phyloP scores from a whole-genome alignment of 2,888 invertebrate species.

The Dynastes tityus region DNA sequence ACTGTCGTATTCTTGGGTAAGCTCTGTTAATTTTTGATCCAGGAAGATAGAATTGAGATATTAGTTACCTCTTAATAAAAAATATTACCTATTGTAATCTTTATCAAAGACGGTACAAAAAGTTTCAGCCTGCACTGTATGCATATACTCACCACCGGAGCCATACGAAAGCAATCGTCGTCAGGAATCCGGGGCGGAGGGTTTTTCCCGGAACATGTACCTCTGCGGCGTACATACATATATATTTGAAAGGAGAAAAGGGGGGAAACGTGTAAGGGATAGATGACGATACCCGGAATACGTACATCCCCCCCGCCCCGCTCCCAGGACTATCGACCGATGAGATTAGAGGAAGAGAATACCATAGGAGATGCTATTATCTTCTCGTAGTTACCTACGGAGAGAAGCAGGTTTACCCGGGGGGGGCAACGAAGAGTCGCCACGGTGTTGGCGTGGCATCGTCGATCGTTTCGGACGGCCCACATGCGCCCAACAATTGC shows the following conservation, averaged over 20 bases:
- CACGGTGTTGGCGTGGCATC: constrained; percentile 66
- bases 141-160: neutral
- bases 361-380: constrained; percentile 3
- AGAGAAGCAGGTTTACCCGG: neutral
- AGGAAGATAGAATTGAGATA: too few species aligned
- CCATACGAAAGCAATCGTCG: neutral
- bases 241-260: neutral
- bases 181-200: constrained; percentile 3
- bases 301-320: neutral
- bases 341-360: too few species aligned
- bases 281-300: constrained; percentile 5
- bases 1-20: too few species aligned
- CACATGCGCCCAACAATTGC: constrained; percentile 64
- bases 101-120: too few species aligned
- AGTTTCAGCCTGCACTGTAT: neutral
- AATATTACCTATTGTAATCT: too few species aligned
- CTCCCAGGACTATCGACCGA: neutral
- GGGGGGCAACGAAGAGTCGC: constrained; percentile 59
- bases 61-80: too few species aligned
- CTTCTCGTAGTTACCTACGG: neutral
- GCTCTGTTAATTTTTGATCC: too few species aligned
- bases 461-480: constrained; percentile 58
- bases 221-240: too few species aligned
- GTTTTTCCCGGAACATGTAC: neutral
- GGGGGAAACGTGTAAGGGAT: neutral